A percentile compares a stretch with the other conserved stretches of the same genome.
phyloP scores from a whole-genome alignment of 2,113 vertebrate genomes.

The Thryonomys swinderianus region DNA sequence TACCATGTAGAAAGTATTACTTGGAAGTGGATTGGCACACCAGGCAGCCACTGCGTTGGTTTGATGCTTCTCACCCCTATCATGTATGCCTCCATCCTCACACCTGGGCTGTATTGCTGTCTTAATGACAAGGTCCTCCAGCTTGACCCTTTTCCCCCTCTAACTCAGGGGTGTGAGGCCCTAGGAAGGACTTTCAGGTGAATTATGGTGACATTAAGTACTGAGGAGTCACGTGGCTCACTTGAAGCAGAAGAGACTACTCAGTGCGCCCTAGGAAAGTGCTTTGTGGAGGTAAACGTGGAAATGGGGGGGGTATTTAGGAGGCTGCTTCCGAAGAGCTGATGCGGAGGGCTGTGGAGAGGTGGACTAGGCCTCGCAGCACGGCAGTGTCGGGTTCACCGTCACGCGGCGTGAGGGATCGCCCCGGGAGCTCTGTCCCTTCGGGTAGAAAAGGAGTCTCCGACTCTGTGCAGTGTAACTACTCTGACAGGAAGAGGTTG shows the following conservation, averaged over 20 bases:
- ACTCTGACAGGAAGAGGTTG: neutral
- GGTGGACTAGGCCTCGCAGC: too few species aligned
- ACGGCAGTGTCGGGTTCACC: neutral
- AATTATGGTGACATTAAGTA: neutral
- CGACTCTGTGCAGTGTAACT: neutral
- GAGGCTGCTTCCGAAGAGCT: neutral
- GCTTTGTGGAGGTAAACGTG: neutral
- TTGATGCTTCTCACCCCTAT: neutral
- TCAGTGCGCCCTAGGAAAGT: neutral
- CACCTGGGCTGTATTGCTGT: neutral
- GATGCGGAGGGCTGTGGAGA: neutral
- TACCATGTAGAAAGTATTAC: neutral
- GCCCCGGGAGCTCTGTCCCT: fast-evolving
- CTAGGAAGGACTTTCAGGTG: neutral
- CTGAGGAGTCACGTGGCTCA: neutral
- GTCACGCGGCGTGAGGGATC: fast-evolving
- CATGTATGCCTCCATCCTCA: fast-evolving
- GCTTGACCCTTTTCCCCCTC: neutral
- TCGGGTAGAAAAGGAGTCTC: neutral
- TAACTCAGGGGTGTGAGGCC: neutral
- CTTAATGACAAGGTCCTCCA: neutral
- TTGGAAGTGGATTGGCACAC: neutral
- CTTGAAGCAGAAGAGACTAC: neutral
- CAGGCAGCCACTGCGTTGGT: neutral
- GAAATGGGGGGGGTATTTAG: neutral